Base-by-base conservation (phyloP, 2,113 vertebrate genomes). In the Merops nubicus region DNA sequence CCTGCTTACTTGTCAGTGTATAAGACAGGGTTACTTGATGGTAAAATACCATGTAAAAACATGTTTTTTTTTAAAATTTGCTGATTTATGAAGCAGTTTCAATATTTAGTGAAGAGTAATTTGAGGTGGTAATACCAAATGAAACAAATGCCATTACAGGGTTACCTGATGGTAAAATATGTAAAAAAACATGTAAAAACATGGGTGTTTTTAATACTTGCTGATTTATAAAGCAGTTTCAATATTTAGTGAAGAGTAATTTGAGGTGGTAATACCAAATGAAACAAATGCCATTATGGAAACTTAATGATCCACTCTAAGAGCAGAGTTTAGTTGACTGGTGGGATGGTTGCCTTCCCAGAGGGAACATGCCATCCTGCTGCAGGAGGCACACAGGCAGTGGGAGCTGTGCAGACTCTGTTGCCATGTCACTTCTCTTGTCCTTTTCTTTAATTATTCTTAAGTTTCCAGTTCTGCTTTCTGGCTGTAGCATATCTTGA, bases 281-380 rank as follows among this genome's bases (percentile, higher is more conserved):
- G 98, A 98, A 98, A 98, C 98, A 97, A 98, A 97, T 98, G 96
- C 94, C 96, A 98, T 97, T 97, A 94, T 85, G 92, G 90, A 98
- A 98, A 98, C 97, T 96, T 97, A 97, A 98, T 98, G 90, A 95
- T 54, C 33, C 23, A 40, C 85, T 95, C 72, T 42, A n/a, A 51
- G 73, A 96, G 93, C 91, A 91, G n/a, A 91, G 89, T 94, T 97
- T 92, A 93, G 93, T 96, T 97, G 75, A 47, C 80, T 8, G 11
- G 60, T 81, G 84, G 76, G 70, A 70, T 91, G 74, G 84, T 97
- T 97, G 96, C 65, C 94, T n/a, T 91, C 78, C 78, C 80, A 62
- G 69, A 65, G 53, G 26, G 76, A 60, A 88, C 54, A 38, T 28
- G 15, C 50, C 40, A 59, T 82, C 57, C 93, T 56, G 77, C 54